Percentiles rank a stretch among this genome's conserved stretches.
Conservation (phyloP, 2,888 invertebrate species). For the Lasioglossum leucozonium region DNA sequence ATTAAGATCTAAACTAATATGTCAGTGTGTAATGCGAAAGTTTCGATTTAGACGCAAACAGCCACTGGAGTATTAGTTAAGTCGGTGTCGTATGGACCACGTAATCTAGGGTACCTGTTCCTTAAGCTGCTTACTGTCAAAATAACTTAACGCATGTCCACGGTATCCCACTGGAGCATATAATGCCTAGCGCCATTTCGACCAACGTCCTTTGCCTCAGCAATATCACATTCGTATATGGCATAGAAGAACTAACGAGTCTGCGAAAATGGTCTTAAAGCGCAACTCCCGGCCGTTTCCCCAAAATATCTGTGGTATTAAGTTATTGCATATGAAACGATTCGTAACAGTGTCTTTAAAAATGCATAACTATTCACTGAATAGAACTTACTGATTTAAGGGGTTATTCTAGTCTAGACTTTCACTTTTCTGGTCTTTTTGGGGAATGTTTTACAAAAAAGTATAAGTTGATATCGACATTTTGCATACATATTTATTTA, state of each 20-base stretch:
- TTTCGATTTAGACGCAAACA: slow-evolving; percentile 42
- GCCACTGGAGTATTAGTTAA: slow-evolving; percentile 34
- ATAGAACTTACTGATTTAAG: too few species aligned
- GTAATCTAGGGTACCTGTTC: slow-evolving; percentile 42
- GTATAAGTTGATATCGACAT: too few species aligned
- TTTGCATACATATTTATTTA: too few species aligned
- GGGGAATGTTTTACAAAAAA: too few species aligned
- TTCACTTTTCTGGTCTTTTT: too few species aligned
- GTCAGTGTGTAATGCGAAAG: slow-evolving; percentile 30
- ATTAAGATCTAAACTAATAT: slow-evolving; percentile 31
- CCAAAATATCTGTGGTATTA: not conserved
- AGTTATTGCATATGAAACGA: too few species aligned
- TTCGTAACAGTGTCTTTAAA: too few species aligned
- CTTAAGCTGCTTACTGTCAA: slow-evolving; percentile 58
- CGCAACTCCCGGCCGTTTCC: not conserved
- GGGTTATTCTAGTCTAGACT: too few species aligned
- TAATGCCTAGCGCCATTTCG: not conserved
- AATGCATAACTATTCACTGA: too few species aligned
- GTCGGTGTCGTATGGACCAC: slow-evolving; percentile 45
- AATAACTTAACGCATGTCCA: slow-evolving; percentile 43
- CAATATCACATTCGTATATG: not conserved
- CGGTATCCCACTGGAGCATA: not conserved
- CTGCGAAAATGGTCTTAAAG: not conserved
- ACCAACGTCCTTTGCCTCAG: not conserved
- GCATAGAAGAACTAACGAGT: not conserved